Evolutionary conservation across 1,140 invertebrate genomes (phyloP).

Genomic region (Cyclargus thomasi): DNA sequence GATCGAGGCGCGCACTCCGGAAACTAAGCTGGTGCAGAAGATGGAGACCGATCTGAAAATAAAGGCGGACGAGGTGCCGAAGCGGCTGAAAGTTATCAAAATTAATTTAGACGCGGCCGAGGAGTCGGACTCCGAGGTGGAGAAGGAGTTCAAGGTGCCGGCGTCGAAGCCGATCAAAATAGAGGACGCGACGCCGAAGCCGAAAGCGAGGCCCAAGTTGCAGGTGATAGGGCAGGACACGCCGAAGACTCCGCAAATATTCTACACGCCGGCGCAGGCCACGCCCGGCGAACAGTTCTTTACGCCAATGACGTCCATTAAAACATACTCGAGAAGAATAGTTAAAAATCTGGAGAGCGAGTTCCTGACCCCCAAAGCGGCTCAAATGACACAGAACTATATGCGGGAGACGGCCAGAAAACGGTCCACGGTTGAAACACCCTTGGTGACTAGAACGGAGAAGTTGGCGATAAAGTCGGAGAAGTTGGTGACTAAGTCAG

Average conservation of each 20-base stretch:
- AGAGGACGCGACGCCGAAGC: constrained; percentile 40
- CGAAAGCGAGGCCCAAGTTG: constrained; percentile 30
- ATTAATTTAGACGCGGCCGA: constrained; percentile 41
- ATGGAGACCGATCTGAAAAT: constrained; percentile 36
- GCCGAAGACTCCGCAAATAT: constrained; percentile 25
- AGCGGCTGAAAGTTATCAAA: constrained; percentile 47
- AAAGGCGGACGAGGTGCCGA: constrained; percentile 48
- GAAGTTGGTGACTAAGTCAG: background rate
- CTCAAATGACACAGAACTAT: constrained; percentile 21
- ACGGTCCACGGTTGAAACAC: constrained; percentile 12
- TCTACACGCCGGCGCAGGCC: constrained; percentile 43
- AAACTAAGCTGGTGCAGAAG: constrained; percentile 12
- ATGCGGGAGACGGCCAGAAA: constrained; percentile 11
- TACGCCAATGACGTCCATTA: constrained; percentile 45
- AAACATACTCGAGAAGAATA: constrained; percentile 46
- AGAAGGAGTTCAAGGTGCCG: constrained; percentile 52
- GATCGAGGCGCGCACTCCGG: constrained; percentile 7
- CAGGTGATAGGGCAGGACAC: constrained; percentile 32
- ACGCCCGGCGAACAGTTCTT: constrained; percentile 44
- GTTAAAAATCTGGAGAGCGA: constrained; percentile 56
- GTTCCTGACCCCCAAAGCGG: constrained; percentile 40
- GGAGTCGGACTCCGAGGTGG: constrained; percentile 30
- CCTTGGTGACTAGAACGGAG: background rate
- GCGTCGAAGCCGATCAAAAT: constrained; percentile 40
- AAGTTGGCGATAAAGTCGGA: background rate